phyloP scores from a whole-genome alignment of 1,140 invertebrate species.

The Gryllus bimaculatus region DNA sequence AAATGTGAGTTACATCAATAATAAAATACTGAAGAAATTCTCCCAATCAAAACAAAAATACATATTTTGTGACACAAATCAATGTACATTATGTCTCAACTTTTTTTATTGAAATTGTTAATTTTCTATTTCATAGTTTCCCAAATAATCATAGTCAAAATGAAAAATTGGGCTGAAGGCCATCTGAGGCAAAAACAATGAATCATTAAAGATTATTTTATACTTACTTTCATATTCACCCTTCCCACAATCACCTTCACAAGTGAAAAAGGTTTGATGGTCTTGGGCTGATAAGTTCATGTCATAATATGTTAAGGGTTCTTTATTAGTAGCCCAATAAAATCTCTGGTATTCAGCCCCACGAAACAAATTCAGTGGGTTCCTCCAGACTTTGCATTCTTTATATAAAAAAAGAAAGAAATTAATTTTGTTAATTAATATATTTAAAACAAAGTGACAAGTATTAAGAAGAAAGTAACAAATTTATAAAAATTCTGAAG shows the following conservation, averaged over 20 bases:
- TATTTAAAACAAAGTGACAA: not conserved
- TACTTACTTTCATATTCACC: conserved; percentile 79
- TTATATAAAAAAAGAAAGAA: conserved; percentile 33
- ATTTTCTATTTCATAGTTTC: too few species aligned
- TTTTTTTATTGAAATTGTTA: too few species aligned
- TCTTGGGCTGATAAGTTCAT: conserved; percentile 99
- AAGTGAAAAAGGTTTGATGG: conserved; percentile 97
- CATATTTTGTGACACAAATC: too few species aligned
- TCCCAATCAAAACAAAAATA: too few species aligned
- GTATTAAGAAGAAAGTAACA: not conserved
- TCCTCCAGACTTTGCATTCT: conserved; percentile 96
- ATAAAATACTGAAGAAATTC: too few species aligned
- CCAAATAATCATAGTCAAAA: too few species aligned
- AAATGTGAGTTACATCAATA: too few species aligned
- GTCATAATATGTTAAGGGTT: conserved; percentile 96
- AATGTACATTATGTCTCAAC: too few species aligned
- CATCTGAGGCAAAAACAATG: too few species aligned
- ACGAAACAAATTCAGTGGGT: conserved; percentile 90
- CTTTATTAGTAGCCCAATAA: conserved; percentile 82
- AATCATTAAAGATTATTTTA: too few species aligned
- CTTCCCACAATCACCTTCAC: conserved; percentile 81
- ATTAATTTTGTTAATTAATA: not conserved
- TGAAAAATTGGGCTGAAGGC: too few species aligned
- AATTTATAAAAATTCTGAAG: not conserved
- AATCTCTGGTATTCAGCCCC: conserved; percentile 94